These are phyloP conservation scores for Furnarius figulus DNA, from an alignment of 2,113 vertebrate species.

Conservation along the genomic window DNA sequence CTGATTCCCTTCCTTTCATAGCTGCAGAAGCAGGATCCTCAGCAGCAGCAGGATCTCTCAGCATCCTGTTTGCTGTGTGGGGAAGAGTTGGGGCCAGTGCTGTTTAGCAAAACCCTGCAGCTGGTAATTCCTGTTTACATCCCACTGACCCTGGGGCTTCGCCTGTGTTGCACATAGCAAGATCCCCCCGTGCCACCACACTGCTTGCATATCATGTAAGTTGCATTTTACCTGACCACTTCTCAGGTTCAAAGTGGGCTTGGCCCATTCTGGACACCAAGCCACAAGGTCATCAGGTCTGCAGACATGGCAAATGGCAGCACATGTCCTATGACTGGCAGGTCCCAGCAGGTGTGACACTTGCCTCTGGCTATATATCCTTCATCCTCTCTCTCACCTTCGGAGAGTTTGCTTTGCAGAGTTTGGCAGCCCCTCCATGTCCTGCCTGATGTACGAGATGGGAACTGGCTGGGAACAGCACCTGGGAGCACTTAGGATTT, in stretches of 20 bases:
- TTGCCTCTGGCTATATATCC: not conserved
- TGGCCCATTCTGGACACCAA: rapidly evolving
- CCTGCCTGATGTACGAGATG: not conserved
- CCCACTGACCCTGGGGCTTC: not conserved
- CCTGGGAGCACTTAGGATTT: not conserved
- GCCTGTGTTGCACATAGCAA: rapidly evolving
- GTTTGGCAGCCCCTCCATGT: not conserved
- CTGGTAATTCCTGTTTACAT: conserved; percentile 53
- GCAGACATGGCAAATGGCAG: not conserved
- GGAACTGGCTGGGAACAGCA: not conserved
- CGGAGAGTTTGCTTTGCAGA: not conserved
- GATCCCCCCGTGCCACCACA: not conserved
- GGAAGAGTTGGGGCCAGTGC: not conserved
- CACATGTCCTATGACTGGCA: not conserved
- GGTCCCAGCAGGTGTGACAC: not conserved
- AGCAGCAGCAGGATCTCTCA: not conserved
- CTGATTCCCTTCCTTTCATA: not conserved
- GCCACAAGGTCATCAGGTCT: not conserved
- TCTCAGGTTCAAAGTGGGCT: not conserved
- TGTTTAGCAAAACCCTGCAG: not conserved
- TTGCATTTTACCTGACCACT: not conserved
- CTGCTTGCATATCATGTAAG: not conserved
- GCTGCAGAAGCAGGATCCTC: not conserved
- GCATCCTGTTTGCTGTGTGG: not conserved
- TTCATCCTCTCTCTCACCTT: not conserved